Evolutionary conservation across 2,113 vertebrate genomes (phyloP).

Genomic region (Larimichthys crocea): DNA sequence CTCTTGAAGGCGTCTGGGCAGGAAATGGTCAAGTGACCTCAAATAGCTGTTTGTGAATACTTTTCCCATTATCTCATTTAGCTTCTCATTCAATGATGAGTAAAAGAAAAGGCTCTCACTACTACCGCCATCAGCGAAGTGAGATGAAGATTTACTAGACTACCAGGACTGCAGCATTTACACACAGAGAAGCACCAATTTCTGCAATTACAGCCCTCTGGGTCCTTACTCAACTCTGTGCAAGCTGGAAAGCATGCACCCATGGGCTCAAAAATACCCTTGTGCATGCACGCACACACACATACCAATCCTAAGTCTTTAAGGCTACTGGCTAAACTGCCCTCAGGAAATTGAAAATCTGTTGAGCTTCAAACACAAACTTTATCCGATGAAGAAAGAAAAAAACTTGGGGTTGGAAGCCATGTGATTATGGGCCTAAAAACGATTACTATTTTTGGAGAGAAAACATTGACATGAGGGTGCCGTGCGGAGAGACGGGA

Average conservation of each 20-base stretch:
- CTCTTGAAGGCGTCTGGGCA: constrained; percentile 31
- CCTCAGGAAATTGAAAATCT: constrained; percentile 41
- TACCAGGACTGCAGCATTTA: background rate
- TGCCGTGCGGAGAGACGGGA: background rate
- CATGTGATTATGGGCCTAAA: background rate
- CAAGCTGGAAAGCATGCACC: background rate
- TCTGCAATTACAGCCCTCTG: constrained; percentile 20
- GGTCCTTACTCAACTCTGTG: constrained; percentile 13
- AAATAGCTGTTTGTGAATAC: constrained; percentile 36
- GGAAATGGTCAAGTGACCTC: constrained; percentile 36
- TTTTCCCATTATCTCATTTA: constrained; percentile 24
- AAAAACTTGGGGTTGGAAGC: background rate
- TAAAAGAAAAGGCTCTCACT: background rate
- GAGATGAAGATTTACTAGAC: background rate
- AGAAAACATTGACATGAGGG: constrained; percentile 31
- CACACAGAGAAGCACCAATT: constrained; percentile 12
- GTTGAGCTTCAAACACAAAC: constrained; percentile 23
- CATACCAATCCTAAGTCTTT: background rate
- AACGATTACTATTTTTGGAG: constrained; percentile 21
- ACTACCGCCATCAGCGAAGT: background rate
- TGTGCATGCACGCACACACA: background rate
- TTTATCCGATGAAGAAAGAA: constrained; percentile 16
- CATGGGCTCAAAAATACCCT: background rate
- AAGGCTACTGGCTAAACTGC: constrained; percentile 10
- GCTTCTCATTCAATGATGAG: constrained; percentile 15